These are phyloP conservation scores for Agrypnus murinus DNA, from an alignment of 2,888 invertebrate genomes.

Conservation along the genomic window DNA sequence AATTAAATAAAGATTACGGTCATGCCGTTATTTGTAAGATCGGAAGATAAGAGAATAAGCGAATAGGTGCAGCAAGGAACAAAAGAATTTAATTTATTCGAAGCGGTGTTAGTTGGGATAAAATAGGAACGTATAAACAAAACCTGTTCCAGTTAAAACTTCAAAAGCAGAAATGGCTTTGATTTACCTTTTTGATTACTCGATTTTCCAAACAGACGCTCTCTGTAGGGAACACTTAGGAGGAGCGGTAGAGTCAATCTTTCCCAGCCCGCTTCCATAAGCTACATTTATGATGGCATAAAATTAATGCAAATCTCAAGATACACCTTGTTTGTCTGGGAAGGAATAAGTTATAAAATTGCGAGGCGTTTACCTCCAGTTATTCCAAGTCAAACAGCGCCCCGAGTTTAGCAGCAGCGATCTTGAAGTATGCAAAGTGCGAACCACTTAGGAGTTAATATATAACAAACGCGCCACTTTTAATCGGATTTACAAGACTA, in stretches of 20 bases:
- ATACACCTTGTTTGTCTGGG: constrained; percentile 70
- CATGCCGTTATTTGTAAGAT: too few species aligned
- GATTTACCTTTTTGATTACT: constrained; percentile 69
- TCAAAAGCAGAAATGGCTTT: constrained; percentile 65
- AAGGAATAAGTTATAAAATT: constrained; percentile 68
- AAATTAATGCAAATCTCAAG: constrained; percentile 72
- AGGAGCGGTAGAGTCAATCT: constrained; percentile 54
- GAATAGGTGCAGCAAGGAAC: constrained; percentile 57
- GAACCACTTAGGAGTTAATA: constrained; percentile 69
- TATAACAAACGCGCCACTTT: constrained; percentile 68
- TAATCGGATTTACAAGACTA: constrained; percentile 71
- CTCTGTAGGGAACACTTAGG: constrained; percentile 54
- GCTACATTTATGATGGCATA: constrained; percentile 71
- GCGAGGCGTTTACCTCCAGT: constrained; percentile 66
- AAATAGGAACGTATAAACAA: constrained; percentile 66
- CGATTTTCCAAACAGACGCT: constrained; percentile 60
- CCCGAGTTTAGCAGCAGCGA: constrained; percentile 56
- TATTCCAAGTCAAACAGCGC: constrained; percentile 57
- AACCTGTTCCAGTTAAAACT: constrained; percentile 62
- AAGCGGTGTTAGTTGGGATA: constrained; percentile 66
- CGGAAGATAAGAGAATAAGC: too few species aligned
- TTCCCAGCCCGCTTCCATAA: constrained; percentile 58
- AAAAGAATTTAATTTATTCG: constrained; percentile 67
- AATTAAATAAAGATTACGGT: too few species aligned
- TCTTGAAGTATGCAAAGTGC: constrained; percentile 69